Conservation (phyloP, 2,113 vertebrate genomes). For the Leiothrix lutea region DNA sequence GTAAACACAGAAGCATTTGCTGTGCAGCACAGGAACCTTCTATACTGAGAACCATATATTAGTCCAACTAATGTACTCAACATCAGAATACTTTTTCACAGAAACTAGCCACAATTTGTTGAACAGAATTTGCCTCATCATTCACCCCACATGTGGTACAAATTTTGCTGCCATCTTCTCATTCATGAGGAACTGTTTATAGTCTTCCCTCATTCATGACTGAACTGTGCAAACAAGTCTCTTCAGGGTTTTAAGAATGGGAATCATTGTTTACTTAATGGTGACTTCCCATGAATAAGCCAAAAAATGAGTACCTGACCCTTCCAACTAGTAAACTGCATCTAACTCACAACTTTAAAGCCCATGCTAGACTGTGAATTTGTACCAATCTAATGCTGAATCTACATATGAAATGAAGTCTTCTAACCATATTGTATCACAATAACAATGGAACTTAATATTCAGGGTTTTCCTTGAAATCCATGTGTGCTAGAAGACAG, state of each 20-base stretch:
- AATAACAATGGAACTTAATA: background rate
- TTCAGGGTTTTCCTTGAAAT: background rate
- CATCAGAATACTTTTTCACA: background rate
- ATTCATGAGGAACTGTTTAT: background rate
- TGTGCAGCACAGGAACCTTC: background rate
- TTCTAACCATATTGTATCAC: background rate
- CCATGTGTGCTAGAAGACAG: background rate
- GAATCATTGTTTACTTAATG: background rate
- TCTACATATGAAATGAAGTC: background rate
- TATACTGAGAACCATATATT: background rate
- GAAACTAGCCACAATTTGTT: background rate
- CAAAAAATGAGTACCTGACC: background rate
- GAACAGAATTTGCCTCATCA: background rate
- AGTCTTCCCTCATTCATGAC: background rate
- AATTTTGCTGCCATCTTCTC: background rate
- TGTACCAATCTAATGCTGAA: background rate
- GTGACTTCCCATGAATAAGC: background rate
- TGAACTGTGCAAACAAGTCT: background rate
- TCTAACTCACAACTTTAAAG: background rate
- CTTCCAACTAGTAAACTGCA: background rate
- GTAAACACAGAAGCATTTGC: background rate
- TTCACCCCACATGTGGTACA: fast-evolving
- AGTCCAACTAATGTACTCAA: background rate
- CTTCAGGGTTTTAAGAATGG: background rate
- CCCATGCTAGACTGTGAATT: background rate